These are phyloP conservation scores for Heteronetta atricapilla DNA, from an alignment of 2,113 vertebrate species.

Conservation along the genomic window DNA sequence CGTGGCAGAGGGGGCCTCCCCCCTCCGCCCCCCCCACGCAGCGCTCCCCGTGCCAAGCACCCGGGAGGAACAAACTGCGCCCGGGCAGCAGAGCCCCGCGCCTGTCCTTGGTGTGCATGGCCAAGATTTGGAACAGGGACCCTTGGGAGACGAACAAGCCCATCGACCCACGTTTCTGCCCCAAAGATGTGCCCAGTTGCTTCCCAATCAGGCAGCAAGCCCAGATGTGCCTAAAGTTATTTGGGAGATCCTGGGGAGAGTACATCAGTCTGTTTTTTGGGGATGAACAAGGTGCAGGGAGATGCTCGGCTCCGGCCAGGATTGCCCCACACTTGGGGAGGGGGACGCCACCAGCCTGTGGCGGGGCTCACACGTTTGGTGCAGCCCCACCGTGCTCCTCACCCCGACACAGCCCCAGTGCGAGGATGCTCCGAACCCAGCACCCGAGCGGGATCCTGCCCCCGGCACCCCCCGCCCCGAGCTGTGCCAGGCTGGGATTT, in stretches of 20 bases:
- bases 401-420: background rate
- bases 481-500: background rate
- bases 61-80: background rate
- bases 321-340: fast-evolving
- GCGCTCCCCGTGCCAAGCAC: background rate
- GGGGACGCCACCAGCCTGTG: background rate
- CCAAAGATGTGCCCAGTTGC: fast-evolving
- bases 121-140: background rate
- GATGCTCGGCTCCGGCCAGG: background rate
- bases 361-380: fast-evolving
- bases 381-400: background rate
- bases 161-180: fast-evolving
- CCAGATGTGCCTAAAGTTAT: background rate
- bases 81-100: background rate
- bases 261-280: background rate
- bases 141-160: background rate
- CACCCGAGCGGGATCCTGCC: background rate
- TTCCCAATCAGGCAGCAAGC: background rate
- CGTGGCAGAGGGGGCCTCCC: background rate
- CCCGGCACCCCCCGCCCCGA: fast-evolving
- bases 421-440: fast-evolving
- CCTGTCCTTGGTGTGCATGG: fast-evolving
- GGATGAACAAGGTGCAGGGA: background rate
- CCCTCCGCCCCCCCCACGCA: background rate
- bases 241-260: background rate